Percentiles rank a stretch among this genome's conserved stretches.
Evolutionary conservation across 1,140 invertebrate genomes (phyloP).

Genomic region (Lepidurus couesii): DNA sequence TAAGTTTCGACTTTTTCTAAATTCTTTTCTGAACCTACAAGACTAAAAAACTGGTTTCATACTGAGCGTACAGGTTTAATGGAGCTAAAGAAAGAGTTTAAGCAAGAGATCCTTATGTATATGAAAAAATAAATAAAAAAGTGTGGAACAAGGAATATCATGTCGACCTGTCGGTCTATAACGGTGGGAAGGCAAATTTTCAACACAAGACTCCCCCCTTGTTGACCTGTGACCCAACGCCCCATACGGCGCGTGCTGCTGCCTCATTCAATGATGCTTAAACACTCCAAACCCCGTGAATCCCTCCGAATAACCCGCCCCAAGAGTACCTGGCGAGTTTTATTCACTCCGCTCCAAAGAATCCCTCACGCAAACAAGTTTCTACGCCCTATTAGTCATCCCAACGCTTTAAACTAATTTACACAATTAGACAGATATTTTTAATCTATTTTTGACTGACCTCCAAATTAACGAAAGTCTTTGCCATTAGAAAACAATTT

Average conservation of each 20-base stretch:
- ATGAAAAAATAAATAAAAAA: not conserved
- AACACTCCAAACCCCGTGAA: not conserved
- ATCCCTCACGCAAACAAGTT: not conserved
- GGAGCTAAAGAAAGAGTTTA: not conserved
- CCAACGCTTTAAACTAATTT: not conserved
- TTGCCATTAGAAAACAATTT: no score
- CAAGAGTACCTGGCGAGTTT: not conserved
- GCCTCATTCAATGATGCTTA: not conserved
- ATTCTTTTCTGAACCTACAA: no score
- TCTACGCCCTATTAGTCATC: not conserved
- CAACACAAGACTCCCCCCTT: not conserved
- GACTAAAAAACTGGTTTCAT: no score
- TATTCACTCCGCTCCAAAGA: not conserved
- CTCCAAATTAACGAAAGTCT: no score
- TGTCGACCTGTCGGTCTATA: not conserved
- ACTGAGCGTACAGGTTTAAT: not conserved
- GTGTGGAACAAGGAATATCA: not conserved
- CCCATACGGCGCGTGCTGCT: not conserved
- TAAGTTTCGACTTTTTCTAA: no score
- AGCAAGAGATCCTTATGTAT: not conserved
- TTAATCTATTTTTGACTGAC: no score
- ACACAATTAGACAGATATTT: not conserved
- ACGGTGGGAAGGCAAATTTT: not conserved
- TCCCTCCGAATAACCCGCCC: not conserved
- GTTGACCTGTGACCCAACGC: constrained; percentile 10